Evolutionary conservation across 2,113 vertebrate species (phyloP), one percentile per base, ranked within the genome.

Genomic region (Cricetomys ansorgei): DNA sequence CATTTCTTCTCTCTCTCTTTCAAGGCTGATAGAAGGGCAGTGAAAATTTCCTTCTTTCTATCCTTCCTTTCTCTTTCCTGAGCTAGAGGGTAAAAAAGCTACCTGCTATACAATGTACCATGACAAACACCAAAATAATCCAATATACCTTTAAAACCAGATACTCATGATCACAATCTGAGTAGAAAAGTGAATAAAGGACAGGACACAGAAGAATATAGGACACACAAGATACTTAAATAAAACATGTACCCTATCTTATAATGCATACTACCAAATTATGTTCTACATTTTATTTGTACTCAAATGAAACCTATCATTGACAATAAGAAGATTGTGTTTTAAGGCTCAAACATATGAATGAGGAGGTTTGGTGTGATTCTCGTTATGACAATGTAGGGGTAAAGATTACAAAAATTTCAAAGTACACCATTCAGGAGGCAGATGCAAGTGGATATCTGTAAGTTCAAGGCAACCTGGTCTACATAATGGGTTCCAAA

Each of bases 281-380:
- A 92, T 69, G 55, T 96, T 93, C 45, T 89, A 91, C 97, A 94
- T 93, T 81, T 69, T 2, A 59, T 85, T 93, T 87, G 45, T 92
- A 27, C 21, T 90, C 65, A 91, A 77, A 70, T 75, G 16, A 92
- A 91, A 76, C 17, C 27, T 17, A 73, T 23, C 16, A 69, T 45
- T 84, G 19, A 91, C 12, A 2, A 64, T 19, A 86, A 84, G 0
- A 90, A 12, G 48, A 94, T 76, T 21, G 12, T 94, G 45, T 34
- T 25, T 94, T 88, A 85, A 84, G 43, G 37, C 29, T 92, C 65
- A 50, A 77, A 92, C 16, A 27, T 80, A 77, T 57, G 15, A 34
- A 43, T 59, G 21, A 40, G 0, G 53, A 40, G 93, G 16, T 53
- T 25, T 55, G 12, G 17, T 69, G 15, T 55, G 12, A 55, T 89